Evolutionary conservation across 2,113 vertebrate genomes (phyloP).

Genomic region (Cyphomyrus plagiostoma): DNA sequence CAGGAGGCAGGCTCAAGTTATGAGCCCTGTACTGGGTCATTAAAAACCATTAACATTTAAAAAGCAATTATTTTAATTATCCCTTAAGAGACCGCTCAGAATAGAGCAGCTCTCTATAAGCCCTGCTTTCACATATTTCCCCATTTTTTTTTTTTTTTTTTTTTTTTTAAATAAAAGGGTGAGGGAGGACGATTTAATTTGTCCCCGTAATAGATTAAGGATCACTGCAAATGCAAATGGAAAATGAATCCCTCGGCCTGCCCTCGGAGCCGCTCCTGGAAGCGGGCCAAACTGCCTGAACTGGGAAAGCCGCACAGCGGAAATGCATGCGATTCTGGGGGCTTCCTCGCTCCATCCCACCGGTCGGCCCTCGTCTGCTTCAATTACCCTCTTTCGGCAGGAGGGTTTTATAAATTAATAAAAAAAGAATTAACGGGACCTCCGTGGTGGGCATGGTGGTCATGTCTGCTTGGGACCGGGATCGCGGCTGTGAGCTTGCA

Average conservation of each 20-base stretch:
- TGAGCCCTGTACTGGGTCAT: constrained; percentile 19
- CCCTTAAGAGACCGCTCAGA: constrained; percentile 8
- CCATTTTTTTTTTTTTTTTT: not conserved
- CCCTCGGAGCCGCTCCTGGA: constrained; percentile 48
- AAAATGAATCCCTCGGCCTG: constrained; percentile 48
- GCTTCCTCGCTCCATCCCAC: constrained; percentile 64
- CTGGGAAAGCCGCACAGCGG: constrained; percentile 74
- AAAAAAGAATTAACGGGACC: constrained; percentile 75
- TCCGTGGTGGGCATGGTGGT: constrained; percentile 21
- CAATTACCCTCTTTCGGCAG: constrained; percentile 73
- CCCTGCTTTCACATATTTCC: not conserved
- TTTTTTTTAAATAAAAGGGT: not conserved
- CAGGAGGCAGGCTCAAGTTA: constrained; percentile 8
- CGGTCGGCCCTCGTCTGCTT: constrained; percentile 64
- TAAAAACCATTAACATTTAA: constrained; percentile 25
- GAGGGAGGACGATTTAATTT: constrained; percentile 13
- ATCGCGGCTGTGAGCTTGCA: not conserved
- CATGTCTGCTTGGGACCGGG: not conserved
- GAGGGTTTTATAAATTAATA: constrained; percentile 48
- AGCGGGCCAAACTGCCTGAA: constrained; percentile 71
- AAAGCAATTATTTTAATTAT: constrained; percentile 19
- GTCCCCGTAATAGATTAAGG: constrained; percentile 21
- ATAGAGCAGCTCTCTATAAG: constrained; percentile 3
- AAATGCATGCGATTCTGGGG: constrained; percentile 63
- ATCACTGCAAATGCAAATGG: constrained; percentile 26